Percentiles rank a stretch among this genome's conserved stretches.
Conservation (phyloP, 2,797 vertebrate species). For the Sebastes cheni region DNA sequence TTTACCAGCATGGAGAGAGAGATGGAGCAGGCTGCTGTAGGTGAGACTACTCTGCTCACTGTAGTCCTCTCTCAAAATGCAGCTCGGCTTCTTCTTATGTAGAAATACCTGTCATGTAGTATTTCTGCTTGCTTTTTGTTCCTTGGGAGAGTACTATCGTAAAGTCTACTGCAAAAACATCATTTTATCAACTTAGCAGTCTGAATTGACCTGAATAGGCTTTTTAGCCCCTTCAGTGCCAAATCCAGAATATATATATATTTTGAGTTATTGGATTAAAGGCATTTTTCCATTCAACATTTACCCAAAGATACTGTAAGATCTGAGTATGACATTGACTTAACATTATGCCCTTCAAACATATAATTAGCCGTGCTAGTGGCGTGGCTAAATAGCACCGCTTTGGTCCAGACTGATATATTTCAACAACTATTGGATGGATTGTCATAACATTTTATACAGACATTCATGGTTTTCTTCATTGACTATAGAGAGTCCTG, state of each 20-base stretch:
- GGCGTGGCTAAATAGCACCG: background rate
- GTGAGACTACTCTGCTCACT: background rate
- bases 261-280: background rate
- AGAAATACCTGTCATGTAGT: background rate
- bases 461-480: background rate
- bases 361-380: background rate
- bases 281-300: background rate
- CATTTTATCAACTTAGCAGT: background rate
- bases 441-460: background rate
- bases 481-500: background rate
- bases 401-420: background rate
- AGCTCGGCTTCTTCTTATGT: background rate
- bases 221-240: background rate
- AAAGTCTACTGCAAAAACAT: background rate
- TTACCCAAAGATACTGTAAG: background rate
- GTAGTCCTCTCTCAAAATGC: conserved; percentile 3
- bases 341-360: background rate
- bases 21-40: background rate
- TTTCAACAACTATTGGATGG: background rate
- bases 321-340: background rate
- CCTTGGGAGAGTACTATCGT: background rate
- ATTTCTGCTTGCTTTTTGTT: background rate
- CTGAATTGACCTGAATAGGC: background rate
- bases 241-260: background rate
- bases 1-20: background rate